Conservation (phyloP, 2,797 vertebrate species). For the Anguilla megastoma region DNA sequence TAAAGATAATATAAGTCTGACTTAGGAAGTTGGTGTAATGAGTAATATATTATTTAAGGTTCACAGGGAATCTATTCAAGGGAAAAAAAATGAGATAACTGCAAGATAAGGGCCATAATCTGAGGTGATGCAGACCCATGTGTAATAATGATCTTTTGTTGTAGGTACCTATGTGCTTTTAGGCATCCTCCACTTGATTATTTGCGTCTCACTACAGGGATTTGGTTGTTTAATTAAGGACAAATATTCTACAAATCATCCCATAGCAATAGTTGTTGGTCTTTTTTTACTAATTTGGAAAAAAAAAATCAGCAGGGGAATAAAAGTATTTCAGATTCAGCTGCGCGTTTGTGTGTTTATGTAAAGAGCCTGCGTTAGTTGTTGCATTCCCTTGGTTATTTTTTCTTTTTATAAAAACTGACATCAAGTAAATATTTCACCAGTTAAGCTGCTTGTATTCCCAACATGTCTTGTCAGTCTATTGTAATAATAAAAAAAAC, state of each 20-base stretch:
- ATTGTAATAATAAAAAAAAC: neutral
- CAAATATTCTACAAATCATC: slow-evolving; percentile 10
- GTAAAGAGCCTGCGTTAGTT: neutral
- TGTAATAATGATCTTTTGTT: neutral
- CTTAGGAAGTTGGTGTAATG: slow-evolving; percentile 33
- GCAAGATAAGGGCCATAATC: neutral
- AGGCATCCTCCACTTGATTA: neutral
- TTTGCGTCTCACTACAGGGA: neutral
- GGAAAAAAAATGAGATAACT: neutral
- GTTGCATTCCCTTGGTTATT: neutral
- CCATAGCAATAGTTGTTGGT: slow-evolving; percentile 3
- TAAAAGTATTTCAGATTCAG: slow-evolving; percentile 28
- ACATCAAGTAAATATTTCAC: neutral
- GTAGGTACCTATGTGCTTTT: neutral
- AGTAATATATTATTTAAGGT: slow-evolving; percentile 31
- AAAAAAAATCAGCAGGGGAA: slow-evolving; percentile 21
- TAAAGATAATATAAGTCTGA: slow-evolving; percentile 46
- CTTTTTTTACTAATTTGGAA: slow-evolving; percentile 16
- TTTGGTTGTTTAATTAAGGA: slow-evolving; percentile 21
- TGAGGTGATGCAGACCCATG: neutral
- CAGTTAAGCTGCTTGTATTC: neutral
- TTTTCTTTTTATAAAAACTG: neutral
- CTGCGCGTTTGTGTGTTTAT: neutral
- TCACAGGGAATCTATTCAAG: slow-evolving; percentile 30
- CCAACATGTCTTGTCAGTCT: neutral